phyloP scores from a whole-genome alignment of 1,140 invertebrate genomes.

The Stenopsyche tienmushanensis region DNA sequence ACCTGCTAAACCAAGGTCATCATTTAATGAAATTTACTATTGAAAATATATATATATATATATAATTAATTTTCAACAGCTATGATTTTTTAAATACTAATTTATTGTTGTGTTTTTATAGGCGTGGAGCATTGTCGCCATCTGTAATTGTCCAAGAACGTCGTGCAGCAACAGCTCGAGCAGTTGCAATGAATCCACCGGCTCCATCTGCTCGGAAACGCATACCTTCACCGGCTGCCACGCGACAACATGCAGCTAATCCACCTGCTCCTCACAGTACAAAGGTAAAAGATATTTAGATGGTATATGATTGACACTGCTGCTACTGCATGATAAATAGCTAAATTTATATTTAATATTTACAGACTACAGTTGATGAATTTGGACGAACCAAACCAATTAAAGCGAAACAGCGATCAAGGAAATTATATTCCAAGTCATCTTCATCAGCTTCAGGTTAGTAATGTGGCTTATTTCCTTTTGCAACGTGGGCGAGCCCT shows the following conservation, averaged over 20 bases:
- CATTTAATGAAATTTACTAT: neutral
- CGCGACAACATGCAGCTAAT: conserved; percentile 54
- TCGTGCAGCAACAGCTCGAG: conserved; percentile 59
- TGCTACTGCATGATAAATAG: neutral
- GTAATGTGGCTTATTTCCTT: neutral
- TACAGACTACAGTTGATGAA: conserved; percentile 45
- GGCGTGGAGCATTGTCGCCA: conserved; percentile 52
- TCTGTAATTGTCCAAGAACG: conserved; percentile 62
- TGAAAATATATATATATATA: no score
- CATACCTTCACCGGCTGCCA: conserved; percentile 52
- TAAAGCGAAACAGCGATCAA: conserved; percentile 47
- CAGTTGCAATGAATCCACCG: conserved; percentile 69
- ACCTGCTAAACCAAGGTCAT: conserved; percentile 13
- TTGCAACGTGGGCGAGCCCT: no score
- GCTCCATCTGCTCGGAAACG: conserved; percentile 59
- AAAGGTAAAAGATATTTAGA: conserved; percentile 11
- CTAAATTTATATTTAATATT: conserved; percentile 1
- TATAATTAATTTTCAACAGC: neutral
- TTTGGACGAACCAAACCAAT: conserved; percentile 50
- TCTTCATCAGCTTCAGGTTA: conserved; percentile 57
- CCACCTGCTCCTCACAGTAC: conserved; percentile 48
- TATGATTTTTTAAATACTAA: neutral
- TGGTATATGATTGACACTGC: neutral
- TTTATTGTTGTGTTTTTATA: conserved; percentile 1
- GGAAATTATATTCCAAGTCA: conserved; percentile 54